Base-by-base conservation (phyloP, 1,140 invertebrate species). In the Streblospio benedicti region DNA sequence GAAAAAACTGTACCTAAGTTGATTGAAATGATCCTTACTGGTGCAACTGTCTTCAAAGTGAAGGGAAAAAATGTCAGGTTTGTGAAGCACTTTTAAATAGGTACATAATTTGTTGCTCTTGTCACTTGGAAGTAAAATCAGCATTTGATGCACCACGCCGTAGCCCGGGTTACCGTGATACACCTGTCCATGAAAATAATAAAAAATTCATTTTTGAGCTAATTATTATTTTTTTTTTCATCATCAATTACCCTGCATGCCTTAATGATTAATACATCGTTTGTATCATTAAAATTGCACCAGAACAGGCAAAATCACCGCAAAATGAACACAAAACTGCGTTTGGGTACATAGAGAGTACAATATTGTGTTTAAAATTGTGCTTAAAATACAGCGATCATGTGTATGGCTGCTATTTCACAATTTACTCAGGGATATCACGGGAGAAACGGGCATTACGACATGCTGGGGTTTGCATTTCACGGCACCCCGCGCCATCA, bases 21-120 rank as follows among this genome's bases (percentile, higher is more conserved):
- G 53, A n/a, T 50, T 32, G 16, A 0, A 43, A 53, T 57, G 54
- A 53, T 28, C 20, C 33, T 49, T 67, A 68, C 38, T 59, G 73
- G 92, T 14, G 85, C 84, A 30, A 89, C 90, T 33, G 85, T 86
- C 58, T 83, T 94, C 28, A 83, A 90, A 47, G 81, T 87, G 32
- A 86, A 89, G 69, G 92, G 92, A 5, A 90, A 90, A 76, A 91
- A 86, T 49, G 80, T 64, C n/a, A 66, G 67, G 69, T 70, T 57
- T 50, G 53, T 52, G 50, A 52, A 25, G 23, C n/a, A 27, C 31
- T 52, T 4, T 30, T n/a, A 4, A 23, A 52, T 18, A 41, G n/a
- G n/a, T n/a, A n/a, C n/a, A 41, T 12, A 41, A 12, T 41, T 41
- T 41, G 9, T 53, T 25, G 12, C 6, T 32, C 32, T 30, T 12